Base-by-base conservation (phyloP, 2,888 invertebrate genomes). In the Leptinotarsa tumamoca region DNA sequence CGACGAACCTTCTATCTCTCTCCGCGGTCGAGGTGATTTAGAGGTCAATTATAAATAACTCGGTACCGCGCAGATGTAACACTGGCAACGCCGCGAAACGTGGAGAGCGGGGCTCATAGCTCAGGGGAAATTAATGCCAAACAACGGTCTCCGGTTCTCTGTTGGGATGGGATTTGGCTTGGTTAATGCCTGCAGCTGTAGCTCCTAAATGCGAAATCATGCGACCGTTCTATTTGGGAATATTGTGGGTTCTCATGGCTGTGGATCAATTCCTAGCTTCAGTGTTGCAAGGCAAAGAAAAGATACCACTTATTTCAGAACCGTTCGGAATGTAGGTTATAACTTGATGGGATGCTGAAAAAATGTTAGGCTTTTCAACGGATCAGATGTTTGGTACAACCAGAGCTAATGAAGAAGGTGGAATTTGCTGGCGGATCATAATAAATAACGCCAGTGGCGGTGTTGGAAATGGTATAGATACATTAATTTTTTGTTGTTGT, bases 41-140 rank as follows among this genome's bases (percentile, higher is more conserved):
- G 72, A 79, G 77, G 79, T 79, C 79, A 78, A 71, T 72, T 76
- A 75, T 52, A 78, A 78, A 77, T 79, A 79, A 56, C 71, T 71
- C 72, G 72, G 75, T 74, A 75, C 56, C 76, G 77, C 78, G 79
- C 78, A 80, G 76, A 69, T 43, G 21, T 21, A 0, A 23, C 33
- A 51, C 17, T 63, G 79, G 79, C 79, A 80, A 80, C 79, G 75
- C 51, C 63, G 78, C 77, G 51, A 66, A 63, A 63, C 63, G 33
- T 0, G 33, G 5, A 17, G 17, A 18, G 15, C 33, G 63, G 63
- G 63, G 33, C 43, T 43, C 43, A 43, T 3, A 0, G 7, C 43
- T 43, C 63, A 7, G 70, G 71, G 69, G 76, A 68, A 71, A 56
- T 54, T 15, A 49, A 71, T 72, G 56, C n/a, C 58, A 58, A 68